phyloP scores from a whole-genome alignment of 2,888 invertebrate genomes.

The Euclidia mi region DNA sequence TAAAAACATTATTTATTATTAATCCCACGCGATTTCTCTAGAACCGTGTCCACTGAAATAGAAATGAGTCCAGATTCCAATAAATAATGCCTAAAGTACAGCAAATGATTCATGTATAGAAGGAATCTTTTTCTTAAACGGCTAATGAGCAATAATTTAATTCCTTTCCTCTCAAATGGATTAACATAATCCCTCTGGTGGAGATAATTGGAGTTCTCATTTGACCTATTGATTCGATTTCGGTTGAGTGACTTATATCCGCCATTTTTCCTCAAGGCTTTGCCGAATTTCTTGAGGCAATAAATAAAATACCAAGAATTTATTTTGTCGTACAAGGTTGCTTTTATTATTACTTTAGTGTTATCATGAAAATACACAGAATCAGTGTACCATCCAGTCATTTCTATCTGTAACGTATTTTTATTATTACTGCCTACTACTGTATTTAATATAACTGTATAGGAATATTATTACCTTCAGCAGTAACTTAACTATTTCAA shows the following conservation, averaged over 20 bases:
- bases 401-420: no score
- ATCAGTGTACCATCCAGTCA: no score
- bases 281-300: background rate
- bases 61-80: background rate
- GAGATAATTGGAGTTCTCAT: constrained; percentile 32
- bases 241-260: constrained; percentile 10
- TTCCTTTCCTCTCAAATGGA: constrained; percentile 36
- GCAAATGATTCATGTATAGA: constrained; percentile 4
- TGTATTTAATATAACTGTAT: no score
- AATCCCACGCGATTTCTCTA: no score
- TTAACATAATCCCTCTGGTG: constrained; percentile 41
- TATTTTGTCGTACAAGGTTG: no score
- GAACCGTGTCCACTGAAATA: background rate
- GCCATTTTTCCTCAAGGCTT: constrained; percentile 12
- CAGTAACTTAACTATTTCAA: no score
- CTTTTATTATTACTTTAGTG: no score
- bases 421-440: no score
- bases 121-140: constrained; percentile 22
- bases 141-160: constrained; percentile 39
- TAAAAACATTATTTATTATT: no score
- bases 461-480: no score
- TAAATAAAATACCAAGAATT: background rate
- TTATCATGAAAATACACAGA: no score
- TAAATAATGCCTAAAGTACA: background rate
- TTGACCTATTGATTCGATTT: constrained; percentile 19